A percentile compares a stretch with the other conserved stretches of the same genome.
phyloP scores from a whole-genome alignment of 1,140 invertebrate species.

The Aphelenchoides avenae region DNA sequence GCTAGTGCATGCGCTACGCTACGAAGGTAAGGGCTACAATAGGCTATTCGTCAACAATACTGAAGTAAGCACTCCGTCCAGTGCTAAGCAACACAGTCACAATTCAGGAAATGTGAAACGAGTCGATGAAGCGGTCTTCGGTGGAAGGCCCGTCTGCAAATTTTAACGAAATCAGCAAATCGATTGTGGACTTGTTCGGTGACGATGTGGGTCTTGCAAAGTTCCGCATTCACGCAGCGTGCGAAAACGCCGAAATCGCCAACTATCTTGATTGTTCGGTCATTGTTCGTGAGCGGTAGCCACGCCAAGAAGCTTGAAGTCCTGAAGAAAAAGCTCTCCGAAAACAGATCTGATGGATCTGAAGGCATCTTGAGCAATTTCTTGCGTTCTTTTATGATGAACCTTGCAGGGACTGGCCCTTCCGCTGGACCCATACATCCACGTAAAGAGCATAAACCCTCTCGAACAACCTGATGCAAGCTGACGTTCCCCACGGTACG shows the following conservation, averaged over 20 bases:
- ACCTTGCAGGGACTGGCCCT: conserved; percentile 29
- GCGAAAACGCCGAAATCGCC: conserved; percentile 78
- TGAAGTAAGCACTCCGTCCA: too few relatives aligned
- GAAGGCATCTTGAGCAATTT: conserved; percentile 64
- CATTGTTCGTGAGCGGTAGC: conserved; percentile 67
- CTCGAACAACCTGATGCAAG: conserved; percentile 94
- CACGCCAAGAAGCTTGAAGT: conserved; percentile 74
- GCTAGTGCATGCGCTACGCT: conserved; percentile 93
- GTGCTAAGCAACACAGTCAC: too few relatives aligned
- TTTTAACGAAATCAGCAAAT: too few relatives aligned
- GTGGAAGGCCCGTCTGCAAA: too few relatives aligned
- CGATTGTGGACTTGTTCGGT: conserved; percentile 11
- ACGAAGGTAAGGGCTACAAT: conserved; percentile 66
- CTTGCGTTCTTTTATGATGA: conserved; percentile 4
- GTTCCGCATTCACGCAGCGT: conserved; percentile 83
- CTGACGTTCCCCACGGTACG: conserved; percentile 77
- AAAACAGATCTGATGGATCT: conserved; percentile 82
- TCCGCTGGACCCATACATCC: conserved; percentile 63
- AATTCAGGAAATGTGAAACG: too few relatives aligned
- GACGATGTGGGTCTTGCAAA: conserved; percentile 72
- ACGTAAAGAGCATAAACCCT: conserved; percentile 86
- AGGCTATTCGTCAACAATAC: background rate
- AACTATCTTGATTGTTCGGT: conserved; percentile 85
- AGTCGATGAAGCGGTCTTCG: too few relatives aligned
- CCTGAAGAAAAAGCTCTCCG: conserved; percentile 45